Percentiles rank a stretch among this genome's conserved stretches.
Conservation (phyloP, 2,113 vertebrate genomes). For the Phaetusa simplex region DNA sequence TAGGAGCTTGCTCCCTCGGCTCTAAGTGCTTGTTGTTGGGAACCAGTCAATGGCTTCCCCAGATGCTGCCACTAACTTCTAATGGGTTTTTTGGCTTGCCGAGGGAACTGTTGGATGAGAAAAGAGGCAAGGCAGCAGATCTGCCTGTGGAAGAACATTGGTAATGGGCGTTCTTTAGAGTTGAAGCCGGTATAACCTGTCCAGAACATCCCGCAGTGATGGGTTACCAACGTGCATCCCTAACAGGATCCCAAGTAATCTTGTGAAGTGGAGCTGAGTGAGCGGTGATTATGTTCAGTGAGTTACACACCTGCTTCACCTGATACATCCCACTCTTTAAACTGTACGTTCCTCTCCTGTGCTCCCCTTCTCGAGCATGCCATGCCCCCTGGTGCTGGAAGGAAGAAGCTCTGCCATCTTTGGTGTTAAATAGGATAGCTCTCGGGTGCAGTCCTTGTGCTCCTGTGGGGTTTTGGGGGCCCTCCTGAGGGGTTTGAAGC, state of each 20-base stretch:
- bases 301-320: background rate
- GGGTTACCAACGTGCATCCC: background rate
- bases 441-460: background rate
- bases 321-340: background rate
- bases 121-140: background rate
- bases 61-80: background rate
- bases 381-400: background rate
- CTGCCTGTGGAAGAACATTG: background rate
- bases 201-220: background rate
- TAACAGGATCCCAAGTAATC: conserved; percentile 38
- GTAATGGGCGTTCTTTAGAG: background rate
- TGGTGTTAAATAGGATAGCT: background rate
- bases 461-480: background rate
- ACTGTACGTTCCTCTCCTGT: fast-evolving
- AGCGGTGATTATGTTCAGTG: background rate
- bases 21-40: background rate
- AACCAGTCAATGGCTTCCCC: background rate
- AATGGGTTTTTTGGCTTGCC: background rate
- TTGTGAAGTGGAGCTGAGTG: background rate
- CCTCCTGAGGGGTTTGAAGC: background rate
- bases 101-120: background rate
- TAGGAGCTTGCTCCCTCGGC: background rate
- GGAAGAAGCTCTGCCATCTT: background rate
- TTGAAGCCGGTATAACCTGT: background rate
- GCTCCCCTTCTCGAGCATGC: background rate